Evolutionary conservation across 1,140 invertebrate genomes (phyloP).

Genomic region (Caenorhabditis brenneri): DNA sequence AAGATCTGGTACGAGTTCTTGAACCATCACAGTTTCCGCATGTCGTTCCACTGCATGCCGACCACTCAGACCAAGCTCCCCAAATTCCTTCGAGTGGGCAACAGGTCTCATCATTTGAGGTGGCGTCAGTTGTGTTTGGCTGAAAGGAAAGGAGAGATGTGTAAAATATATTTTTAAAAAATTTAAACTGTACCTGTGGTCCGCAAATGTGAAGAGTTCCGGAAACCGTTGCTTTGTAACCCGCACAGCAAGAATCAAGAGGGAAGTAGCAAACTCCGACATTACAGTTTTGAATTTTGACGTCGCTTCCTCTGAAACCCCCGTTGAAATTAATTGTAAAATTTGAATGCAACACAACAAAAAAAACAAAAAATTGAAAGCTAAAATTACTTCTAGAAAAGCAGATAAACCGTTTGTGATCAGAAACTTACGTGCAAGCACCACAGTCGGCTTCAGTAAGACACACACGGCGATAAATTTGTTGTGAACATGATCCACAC

Average conservation of each 20-base stretch:
- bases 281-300: conserved; percentile 30
- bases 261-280: conserved; percentile 44
- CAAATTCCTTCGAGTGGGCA: conserved; percentile 28
- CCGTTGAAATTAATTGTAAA: neutral
- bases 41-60: conserved; percentile 26
- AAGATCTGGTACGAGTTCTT: neutral
- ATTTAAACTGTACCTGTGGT: neutral
- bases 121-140: neutral
- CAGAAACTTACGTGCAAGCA: conserved; percentile 41
- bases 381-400: too few species aligned
- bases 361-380: too few species aligned
- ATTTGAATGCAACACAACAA: too few species aligned
- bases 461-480: neutral
- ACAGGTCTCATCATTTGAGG: neutral
- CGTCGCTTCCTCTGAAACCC: neutral
- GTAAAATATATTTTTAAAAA: too few species aligned
- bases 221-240: neutral
- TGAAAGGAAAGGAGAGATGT: neutral
- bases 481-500: conserved; percentile 44
- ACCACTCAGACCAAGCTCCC: conserved; percentile 42
- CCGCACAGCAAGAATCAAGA: conserved; percentile 17
- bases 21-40: conserved; percentile 41
- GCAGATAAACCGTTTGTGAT: too few species aligned
- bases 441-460: conserved; percentile 14
- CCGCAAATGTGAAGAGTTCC: conserved; percentile 9